Evolutionary conservation across 2,888 invertebrate genomes (phyloP).

Genomic region (Gandaritis pyraliata): DNA sequence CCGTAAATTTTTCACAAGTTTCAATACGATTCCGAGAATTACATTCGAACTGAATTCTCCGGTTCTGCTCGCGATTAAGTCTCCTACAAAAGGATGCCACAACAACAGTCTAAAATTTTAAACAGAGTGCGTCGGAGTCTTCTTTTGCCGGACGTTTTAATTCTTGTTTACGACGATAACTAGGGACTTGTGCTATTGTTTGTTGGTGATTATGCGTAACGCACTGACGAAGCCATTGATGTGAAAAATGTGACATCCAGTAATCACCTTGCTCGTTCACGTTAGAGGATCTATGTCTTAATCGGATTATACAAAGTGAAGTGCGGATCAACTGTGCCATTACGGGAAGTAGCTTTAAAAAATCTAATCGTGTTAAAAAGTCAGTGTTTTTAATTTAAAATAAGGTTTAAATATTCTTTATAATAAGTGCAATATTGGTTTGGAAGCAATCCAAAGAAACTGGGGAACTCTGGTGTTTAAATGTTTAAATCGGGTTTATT

Average conservation of each 20-base stretch:
- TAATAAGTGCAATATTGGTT: conserved; percentile 69
- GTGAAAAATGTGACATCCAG: conserved; percentile 67
- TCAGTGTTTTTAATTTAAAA: conserved; percentile 55
- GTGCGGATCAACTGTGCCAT: conserved; percentile 68
- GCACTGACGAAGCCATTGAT: conserved; percentile 46
- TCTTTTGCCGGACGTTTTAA: conserved; percentile 73
- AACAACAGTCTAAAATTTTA: conserved; percentile 74
- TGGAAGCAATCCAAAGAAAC: conserved; percentile 73
- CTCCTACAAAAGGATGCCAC: conserved; percentile 68
- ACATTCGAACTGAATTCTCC: conserved; percentile 39
- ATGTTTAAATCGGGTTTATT: conserved; percentile 80
- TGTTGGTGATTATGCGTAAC: conserved; percentile 32
- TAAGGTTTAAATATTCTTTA: conserved; percentile 52
- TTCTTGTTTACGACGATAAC: conserved; percentile 79
- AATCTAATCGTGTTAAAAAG: conserved; percentile 71
- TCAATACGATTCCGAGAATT: conserved; percentile 45
- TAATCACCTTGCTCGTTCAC: conserved; percentile 54
- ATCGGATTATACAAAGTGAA: conserved; percentile 49
- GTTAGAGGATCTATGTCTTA: conserved; percentile 52
- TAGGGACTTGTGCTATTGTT: conserved; percentile 50
- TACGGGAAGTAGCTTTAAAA: conserved; percentile 65
- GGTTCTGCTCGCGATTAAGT: conserved; percentile 36
- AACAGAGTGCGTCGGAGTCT: conserved; percentile 72
- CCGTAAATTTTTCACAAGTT: conserved; percentile 46
- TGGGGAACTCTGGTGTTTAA: conserved; percentile 58